Evolutionary conservation across 2,113 vertebrate genomes (phyloP).

Genomic region (Sigmodon hispidus): DNA sequence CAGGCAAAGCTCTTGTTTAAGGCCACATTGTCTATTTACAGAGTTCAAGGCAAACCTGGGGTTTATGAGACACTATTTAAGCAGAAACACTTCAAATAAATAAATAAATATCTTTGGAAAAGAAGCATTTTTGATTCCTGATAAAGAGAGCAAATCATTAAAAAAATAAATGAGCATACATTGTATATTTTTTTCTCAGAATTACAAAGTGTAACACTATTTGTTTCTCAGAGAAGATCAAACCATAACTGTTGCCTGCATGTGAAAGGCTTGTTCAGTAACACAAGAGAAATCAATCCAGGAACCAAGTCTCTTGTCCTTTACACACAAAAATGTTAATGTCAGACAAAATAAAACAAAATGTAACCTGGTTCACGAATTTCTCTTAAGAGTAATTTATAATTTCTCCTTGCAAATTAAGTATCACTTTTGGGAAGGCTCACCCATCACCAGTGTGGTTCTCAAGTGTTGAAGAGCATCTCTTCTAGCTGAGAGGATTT

Average conservation of each 20-base stretch:
- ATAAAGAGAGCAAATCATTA: not conserved
- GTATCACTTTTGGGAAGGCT: not conserved
- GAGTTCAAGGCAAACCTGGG: not conserved
- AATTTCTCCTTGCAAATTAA: not conserved
- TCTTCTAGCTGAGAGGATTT: not conserved
- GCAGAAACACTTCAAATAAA: not conserved
- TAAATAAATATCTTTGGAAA: not conserved
- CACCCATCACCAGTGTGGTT: not conserved
- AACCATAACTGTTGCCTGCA: not conserved
- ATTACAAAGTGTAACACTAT: not conserved
- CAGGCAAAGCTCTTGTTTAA: not conserved
- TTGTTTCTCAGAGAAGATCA: constrained; percentile 7
- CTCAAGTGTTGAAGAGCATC: not conserved
- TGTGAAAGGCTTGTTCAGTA: not conserved
- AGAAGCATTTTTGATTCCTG: not conserved
- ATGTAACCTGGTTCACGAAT: not conserved
- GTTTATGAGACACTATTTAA: not conserved
- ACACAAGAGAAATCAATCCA: not conserved
- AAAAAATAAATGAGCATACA: no score
- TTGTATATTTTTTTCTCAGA: constrained; percentile 38
- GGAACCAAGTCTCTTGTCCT: not conserved
- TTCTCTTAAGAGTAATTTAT: not conserved
- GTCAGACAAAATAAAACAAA: not conserved
- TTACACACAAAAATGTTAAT: not conserved
- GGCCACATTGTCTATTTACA: not conserved